Conservation (phyloP, 2,888 invertebrate species). For the Strigamia crassipes region DNA sequence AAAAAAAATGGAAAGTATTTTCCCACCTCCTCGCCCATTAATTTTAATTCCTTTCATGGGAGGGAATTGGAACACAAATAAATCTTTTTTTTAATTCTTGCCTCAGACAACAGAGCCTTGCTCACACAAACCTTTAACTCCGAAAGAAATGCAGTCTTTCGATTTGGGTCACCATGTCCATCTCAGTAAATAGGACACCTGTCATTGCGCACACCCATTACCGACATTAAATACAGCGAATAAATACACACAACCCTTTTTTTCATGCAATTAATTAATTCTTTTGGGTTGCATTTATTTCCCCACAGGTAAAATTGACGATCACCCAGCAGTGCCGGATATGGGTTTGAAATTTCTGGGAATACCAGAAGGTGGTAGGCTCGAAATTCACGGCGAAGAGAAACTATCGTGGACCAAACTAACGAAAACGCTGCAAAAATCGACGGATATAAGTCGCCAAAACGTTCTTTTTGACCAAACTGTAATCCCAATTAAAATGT, state of each 20-base stretch:
- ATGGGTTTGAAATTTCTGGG: slow-evolving; percentile 47
- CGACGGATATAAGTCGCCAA: slow-evolving; percentile 28
- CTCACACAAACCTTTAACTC: slow-evolving; percentile 6
- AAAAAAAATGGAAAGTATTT: neutral
- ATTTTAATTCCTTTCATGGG: slow-evolving; percentile 21
- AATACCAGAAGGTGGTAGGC: slow-evolving; percentile 44
- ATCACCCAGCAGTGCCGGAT: slow-evolving; percentile 7
- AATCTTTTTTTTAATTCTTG: neutral
- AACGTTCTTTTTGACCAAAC: slow-evolving; percentile 32
- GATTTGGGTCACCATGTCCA: slow-evolving; percentile 15
- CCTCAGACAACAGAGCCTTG: slow-evolving; percentile 3
- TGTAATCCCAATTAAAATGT: neutral
- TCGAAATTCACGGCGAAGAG: slow-evolving; percentile 46
- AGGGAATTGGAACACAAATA: slow-evolving; percentile 24
- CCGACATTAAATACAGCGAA: neutral
- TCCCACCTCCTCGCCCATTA: neutral
- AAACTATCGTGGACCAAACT: slow-evolving; percentile 47
- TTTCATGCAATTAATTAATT: neutral
- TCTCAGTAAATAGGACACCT: neutral
- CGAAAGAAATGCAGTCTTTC: neutral
- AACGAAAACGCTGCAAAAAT: slow-evolving; percentile 39
- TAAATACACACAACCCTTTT: neutral
- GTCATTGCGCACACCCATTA: slow-evolving; percentile 11
- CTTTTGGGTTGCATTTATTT: neutral
- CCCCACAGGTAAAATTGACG: slow-evolving; percentile 44